Evolutionary conservation across 1,140 invertebrate species (phyloP).

Genomic region (Mercenaria mercenaria): DNA sequence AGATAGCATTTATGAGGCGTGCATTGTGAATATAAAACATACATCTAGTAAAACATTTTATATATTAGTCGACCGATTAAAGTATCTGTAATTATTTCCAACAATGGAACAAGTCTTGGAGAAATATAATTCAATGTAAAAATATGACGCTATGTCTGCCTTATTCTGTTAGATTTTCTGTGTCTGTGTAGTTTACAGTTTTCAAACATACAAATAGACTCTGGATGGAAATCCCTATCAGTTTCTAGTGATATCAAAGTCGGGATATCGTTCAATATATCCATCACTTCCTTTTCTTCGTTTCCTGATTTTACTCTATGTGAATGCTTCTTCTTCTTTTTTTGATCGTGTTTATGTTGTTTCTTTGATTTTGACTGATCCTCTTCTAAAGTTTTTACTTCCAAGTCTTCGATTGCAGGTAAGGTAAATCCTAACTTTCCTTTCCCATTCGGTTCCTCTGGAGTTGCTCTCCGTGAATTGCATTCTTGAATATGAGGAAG

Average conservation of each 20-base stretch:
- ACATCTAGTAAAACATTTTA: not conserved
- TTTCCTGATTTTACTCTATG: conserved; percentile 64
- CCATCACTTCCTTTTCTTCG: conserved; percentile 64
- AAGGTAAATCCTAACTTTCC: not conserved
- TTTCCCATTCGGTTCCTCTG: conserved; percentile 21
- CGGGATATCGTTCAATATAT: conserved; percentile 72
- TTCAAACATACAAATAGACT: conserved; percentile 70
- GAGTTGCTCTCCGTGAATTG: conserved; percentile 40
- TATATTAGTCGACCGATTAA: not conserved
- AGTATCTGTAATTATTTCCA: not conserved
- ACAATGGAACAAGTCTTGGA: no score
- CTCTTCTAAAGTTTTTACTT: conserved; percentile 41
- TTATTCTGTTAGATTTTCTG: conserved; percentile 28
- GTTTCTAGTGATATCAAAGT: conserved; percentile 73
- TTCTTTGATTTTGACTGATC: conserved; percentile 46
- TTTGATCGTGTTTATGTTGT: conserved; percentile 39
- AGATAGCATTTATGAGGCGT: no score
- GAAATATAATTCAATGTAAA: not conserved
- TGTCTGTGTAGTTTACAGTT: conserved; percentile 68
- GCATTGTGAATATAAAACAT: no score
- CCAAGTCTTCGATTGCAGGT: conserved; percentile 41
- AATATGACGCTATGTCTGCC: conserved; percentile 38
- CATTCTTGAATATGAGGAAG: conserved; percentile 72
- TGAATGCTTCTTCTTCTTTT: conserved; percentile 63
- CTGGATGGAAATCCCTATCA: conserved; percentile 58